Base-by-base conservation (phyloP, 2,113 vertebrate genomes). In the Dicaeum eximium region DNA sequence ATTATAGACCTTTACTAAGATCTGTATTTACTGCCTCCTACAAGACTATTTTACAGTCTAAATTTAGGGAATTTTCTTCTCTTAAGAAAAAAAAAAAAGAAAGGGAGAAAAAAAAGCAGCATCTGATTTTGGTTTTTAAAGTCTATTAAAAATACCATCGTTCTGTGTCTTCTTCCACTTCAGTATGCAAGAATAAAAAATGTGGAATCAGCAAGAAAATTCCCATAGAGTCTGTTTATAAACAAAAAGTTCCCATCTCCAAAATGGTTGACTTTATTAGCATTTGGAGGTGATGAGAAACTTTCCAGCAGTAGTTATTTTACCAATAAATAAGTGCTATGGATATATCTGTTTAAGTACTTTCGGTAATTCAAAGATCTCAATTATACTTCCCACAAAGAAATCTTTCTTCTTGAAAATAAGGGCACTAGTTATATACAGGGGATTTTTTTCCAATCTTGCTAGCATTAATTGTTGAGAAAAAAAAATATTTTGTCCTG, bases 1-100 rank as follows among this genome's bases (percentile, higher is more conserved):
- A 96, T 94, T 95, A 95, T 1, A 93, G 87, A 83, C 71, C 33
- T 82, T 86, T 80, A 57, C 67, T 56, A 60, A 66, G 33, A 65
- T 80, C 54, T 91, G 54, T 86, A 92, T 80, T 96, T 95, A 93
- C 86, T 50, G 54, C 51, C 71, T 92, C 90, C 80, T 87, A 79
- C 88, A 67, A 84, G 80, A 62, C 53, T 72, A 30, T 70, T 70
- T 88, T 80, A 58, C 11, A 48, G 37, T 15, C 85, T 95, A 95
- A 92, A 89, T 83, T 93, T 95, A 94, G 66, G 13, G n/a, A 74
- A 31, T 73, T 81, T 65, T 88, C 33, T 80, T 31, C 44, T 70
- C 65, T 66, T 4, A 10, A 56, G 56, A 54, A 38, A 45, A 15
- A 19, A 15, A 33, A 13, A 7, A 5, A 25, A 17, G 15, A 18